A percentile compares a stretch with the other conserved stretches of the same genome.
Conservation (phyloP, 2,888 invertebrate genomes). For the Hemistola chrysoprasaria region DNA sequence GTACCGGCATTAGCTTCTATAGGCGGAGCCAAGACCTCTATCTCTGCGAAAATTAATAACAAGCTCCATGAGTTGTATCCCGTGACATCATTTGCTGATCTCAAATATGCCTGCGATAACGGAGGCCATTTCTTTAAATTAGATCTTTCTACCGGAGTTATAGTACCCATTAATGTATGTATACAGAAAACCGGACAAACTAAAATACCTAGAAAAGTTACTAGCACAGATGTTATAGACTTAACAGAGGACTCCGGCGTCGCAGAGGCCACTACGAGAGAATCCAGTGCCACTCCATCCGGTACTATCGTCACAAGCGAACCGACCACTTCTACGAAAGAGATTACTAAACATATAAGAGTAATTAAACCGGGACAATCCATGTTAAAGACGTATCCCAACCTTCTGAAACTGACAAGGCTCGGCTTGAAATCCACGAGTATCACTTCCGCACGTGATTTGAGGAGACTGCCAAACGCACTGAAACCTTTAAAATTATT, state of each 20-base stretch:
- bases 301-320: too few species aligned
- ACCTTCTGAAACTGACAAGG: too few species aligned
- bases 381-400: too few species aligned
- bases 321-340: too few species aligned
- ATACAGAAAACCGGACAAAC: conserved; percentile 41
- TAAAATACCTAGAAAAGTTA: not conserved
- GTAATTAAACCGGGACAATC: too few species aligned
- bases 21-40: conserved; percentile 1
- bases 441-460: too few species aligned
- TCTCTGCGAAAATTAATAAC: conserved; percentile 11
- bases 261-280: conserved; percentile 2
- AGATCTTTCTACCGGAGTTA: conserved; percentile 48
- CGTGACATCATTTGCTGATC: conserved; percentile 52
- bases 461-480: conserved; percentile 18
- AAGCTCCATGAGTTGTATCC: conserved; percentile 33
- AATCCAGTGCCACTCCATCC: too few species aligned
- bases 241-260: conserved; percentile 53
- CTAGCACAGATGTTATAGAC: conserved; percentile 47
- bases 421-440: too few species aligned
- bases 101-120: conserved; percentile 54
- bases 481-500: conserved; percentile 45
- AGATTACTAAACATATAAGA: too few species aligned
- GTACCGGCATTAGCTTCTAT: conserved; percentile 3
- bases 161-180: conserved; percentile 58
- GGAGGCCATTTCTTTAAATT: conserved; percentile 59